phyloP scores from a whole-genome alignment of 2,113 vertebrate genomes.

The Tringa solitaria region DNA sequence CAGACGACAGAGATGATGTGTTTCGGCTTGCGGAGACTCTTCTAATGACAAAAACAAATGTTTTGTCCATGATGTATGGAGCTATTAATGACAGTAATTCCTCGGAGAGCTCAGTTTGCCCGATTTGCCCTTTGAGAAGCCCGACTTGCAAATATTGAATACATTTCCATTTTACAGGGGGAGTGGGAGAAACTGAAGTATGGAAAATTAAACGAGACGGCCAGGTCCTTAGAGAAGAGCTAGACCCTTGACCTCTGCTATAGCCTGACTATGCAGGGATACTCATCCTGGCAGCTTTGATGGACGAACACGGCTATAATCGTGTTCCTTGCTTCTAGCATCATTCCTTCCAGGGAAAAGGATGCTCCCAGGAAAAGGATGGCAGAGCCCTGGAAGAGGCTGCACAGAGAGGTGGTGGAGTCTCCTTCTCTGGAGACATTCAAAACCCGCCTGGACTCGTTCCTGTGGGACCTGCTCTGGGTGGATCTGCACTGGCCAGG shows the following conservation, averaged over 20 bases:
- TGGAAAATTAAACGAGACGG: neutral
- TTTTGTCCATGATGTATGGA: neutral
- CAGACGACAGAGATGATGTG: neutral
- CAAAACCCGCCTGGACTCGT: no score
- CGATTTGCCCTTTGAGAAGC: neutral
- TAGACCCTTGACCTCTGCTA: neutral
- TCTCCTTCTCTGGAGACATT: no score
- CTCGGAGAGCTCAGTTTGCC: neutral
- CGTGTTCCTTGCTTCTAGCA: rapidly evolving
- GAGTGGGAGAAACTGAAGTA: neutral
- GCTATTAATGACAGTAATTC: conserved; percentile 8
- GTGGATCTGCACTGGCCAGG: no score
- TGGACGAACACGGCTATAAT: rapidly evolving
- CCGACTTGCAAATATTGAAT: conserved; percentile 26
- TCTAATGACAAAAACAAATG: conserved; percentile 47
- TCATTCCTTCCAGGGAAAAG: neutral
- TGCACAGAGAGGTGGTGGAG: no score
- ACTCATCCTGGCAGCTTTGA: rapidly evolving
- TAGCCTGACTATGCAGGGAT: neutral
- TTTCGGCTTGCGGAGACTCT: neutral
- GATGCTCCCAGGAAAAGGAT: neutral
- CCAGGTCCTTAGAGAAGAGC: neutral
- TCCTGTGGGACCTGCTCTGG: no score
- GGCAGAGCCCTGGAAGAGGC: no score
- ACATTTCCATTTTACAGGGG: neutral